A percentile compares a stretch with the other conserved stretches of the same genome.
Conservation (phyloP, 2,888 invertebrate genomes). For the Orthosia cruda region DNA sequence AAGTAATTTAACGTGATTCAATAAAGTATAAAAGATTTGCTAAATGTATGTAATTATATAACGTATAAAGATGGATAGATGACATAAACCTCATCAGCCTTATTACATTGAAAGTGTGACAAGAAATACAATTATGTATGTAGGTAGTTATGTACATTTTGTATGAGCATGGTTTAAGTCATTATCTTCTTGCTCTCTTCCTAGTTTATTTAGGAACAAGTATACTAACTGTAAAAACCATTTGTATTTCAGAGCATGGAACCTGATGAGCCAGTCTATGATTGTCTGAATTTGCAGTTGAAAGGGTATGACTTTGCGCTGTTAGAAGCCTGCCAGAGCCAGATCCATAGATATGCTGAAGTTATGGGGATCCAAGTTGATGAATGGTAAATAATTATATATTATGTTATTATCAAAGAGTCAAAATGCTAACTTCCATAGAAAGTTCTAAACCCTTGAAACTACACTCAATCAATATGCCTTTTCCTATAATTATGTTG, state of each 20-base stretch:
- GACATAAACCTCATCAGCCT: not conserved
- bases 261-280: constrained; percentile 94
- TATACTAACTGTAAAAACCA: not conserved
- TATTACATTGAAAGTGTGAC: not conserved
- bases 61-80: too few relatives aligned
- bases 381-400: constrained; percentile 91
- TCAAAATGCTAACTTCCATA: not conserved
- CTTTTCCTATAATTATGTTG: too few relatives aligned
- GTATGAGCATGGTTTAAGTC: not conserved
- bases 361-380: constrained; percentile 95
- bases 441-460: not conserved
- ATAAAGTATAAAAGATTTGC: not conserved
- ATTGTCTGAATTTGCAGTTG: constrained; percentile 95
- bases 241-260: constrained; percentile 90
- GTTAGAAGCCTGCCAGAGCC: constrained; percentile 95
- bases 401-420: not conserved
- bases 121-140: not conserved
- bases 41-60: not conserved
- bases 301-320: constrained; percentile 96
- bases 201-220: not conserved
- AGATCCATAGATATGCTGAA: constrained; percentile 94
- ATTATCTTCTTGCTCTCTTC: not conserved
- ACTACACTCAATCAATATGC: too few relatives aligned
- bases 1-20: constrained; percentile 70
- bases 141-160: not conserved